These are phyloP conservation scores for Ictidomys tridecemlineatus DNA, from an alignment of 2,113 vertebrate species.

Conservation along the genomic window DNA sequence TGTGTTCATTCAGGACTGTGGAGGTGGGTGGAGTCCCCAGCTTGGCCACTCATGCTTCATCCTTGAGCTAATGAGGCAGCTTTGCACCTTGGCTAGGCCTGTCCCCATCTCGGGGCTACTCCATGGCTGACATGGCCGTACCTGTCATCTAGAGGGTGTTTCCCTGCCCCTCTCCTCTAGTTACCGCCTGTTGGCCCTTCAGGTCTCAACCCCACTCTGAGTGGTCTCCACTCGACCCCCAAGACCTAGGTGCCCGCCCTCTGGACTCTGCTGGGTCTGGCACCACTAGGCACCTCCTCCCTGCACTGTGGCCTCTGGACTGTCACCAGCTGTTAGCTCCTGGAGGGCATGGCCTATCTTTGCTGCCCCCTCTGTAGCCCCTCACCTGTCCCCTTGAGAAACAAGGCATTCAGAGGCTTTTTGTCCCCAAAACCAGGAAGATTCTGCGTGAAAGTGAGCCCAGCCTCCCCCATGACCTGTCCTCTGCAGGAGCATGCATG, in stretches of 20 bases:
- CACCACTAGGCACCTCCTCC: not conserved
- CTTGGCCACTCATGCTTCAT: too few relatives aligned
- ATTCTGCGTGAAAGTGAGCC: too few relatives aligned
- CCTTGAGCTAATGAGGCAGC: not conserved
- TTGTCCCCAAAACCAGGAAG: not conserved
- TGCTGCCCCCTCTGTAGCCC: too few relatives aligned
- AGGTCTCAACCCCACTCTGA: not conserved
- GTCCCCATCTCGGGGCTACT: not conserved
- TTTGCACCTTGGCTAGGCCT: not conserved
- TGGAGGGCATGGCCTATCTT: not conserved
- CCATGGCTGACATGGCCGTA: not conserved
- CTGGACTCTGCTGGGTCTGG: too few relatives aligned
- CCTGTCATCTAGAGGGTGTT: not conserved
- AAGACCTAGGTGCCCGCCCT: too few relatives aligned
- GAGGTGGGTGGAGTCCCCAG: not conserved
- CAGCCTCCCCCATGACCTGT: not conserved
- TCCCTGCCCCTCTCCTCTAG: not conserved
- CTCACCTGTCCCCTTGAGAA: too few relatives aligned
- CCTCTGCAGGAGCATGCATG: accelerated
- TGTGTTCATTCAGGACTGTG: too few relatives aligned
- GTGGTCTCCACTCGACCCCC: too few relatives aligned
- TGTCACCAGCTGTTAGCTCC: not conserved
- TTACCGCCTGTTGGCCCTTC: not conserved
- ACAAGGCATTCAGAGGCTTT: too few relatives aligned
- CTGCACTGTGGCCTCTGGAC: accelerated